Conservation (phyloP, 1,140 invertebrate species). For the Microplitis demolitor region DNA sequence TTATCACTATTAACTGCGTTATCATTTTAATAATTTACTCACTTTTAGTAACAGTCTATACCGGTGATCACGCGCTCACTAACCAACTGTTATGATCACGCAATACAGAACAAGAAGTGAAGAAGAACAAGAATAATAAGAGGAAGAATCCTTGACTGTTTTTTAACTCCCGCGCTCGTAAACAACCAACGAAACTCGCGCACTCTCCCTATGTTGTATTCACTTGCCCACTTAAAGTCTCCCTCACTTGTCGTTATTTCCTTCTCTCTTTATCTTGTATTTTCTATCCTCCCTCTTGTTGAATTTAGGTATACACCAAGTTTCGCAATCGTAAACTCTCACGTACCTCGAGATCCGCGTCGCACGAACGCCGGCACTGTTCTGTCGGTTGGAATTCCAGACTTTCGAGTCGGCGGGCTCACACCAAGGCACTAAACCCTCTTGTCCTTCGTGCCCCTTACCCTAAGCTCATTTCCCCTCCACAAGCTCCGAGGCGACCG, state of each 20-base stretch:
- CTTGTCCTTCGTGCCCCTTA: constrained; percentile 23
- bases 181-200: not conserved
- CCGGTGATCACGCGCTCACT: too few species aligned
- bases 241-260: too few species aligned
- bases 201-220: too few species aligned
- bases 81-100: too few species aligned
- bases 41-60: too few species aligned
- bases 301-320: too few species aligned
- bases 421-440: constrained; percentile 41
- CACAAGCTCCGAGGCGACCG: constrained; percentile 20
- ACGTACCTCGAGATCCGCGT: constrained; percentile 33
- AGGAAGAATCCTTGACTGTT: not conserved
- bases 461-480: constrained; percentile 12
- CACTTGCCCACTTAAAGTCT: too few species aligned
- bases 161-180: not conserved
- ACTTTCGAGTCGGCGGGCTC: constrained; percentile 44
- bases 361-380: constrained; percentile 45
- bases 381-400: constrained; percentile 52
- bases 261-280: too few species aligned
- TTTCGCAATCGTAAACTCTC: not conserved
- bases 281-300: too few species aligned
- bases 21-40: too few species aligned
- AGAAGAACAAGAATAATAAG: not conserved
- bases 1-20: too few species aligned
- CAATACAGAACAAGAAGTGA: too few species aligned